A percentile compares a stretch with the other conserved stretches of the same genome.
These are phyloP conservation scores for Halcyon leucocephala DNA, from an alignment of 2,797 vertebrate species.

Conservation along the genomic window DNA sequence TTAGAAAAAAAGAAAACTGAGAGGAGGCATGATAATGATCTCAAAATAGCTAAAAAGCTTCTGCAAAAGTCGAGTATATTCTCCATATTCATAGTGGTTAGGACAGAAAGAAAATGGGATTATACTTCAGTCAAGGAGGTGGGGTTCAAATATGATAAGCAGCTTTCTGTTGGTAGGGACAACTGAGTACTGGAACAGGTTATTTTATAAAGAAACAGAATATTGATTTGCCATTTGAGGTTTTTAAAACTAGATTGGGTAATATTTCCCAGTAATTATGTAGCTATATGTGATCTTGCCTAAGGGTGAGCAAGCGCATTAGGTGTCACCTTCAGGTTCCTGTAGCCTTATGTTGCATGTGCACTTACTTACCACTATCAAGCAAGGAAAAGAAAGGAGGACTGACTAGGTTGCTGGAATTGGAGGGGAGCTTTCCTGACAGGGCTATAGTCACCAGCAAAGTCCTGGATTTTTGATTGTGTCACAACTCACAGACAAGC, in stretches of 20 bases:
- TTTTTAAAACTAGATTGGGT: background rate
- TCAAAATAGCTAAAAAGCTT: background rate
- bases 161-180: background rate
- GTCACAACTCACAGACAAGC: accelerated
- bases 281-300: background rate
- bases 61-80: background rate
- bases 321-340: background rate
- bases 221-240: background rate
- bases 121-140: background rate
- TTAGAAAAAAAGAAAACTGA: background rate
- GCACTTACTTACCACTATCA: background rate
- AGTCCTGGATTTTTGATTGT: background rate
- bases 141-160: background rate
- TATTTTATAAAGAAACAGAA: background rate
- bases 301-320: background rate
- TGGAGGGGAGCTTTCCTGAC: background rate
- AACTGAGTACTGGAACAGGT: background rate
- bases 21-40: background rate
- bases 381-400: background rate
- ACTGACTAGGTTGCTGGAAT: background rate
- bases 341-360: background rate
- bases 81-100: background rate
- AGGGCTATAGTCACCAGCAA: background rate
- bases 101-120: background rate
- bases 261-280: background rate